Conservation (phyloP, 2,797 vertebrate genomes). For the Acipenser transmontanus region DNA sequence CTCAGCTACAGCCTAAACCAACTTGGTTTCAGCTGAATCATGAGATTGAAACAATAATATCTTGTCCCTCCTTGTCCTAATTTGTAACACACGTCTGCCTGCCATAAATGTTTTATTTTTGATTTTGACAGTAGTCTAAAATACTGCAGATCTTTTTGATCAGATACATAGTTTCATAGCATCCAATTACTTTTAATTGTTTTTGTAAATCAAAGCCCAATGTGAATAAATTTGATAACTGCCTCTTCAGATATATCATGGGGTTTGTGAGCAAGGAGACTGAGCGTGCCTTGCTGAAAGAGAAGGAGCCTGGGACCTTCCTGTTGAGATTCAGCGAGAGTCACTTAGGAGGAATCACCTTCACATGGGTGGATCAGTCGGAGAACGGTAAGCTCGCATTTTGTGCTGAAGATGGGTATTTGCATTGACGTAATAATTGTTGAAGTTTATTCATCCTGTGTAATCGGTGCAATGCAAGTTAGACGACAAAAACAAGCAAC, state of each 20-base stretch:
- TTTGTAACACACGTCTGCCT: too few species aligned
- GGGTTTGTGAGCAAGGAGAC: slow-evolving; percentile 95
- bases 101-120: too few species aligned
- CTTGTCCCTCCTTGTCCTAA: too few species aligned
- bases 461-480: too few species aligned
- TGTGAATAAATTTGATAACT: slow-evolving; percentile 1
- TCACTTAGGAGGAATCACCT: slow-evolving; percentile 92
- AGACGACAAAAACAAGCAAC: too few species aligned
- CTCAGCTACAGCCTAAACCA: too few species aligned
- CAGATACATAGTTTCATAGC: too few species aligned
- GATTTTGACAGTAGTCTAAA: too few species aligned
- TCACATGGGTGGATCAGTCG: slow-evolving; percentile 88
- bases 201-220: not conserved
- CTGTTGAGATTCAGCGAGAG: slow-evolving; percentile 92
- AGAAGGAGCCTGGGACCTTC: slow-evolving; percentile 84
- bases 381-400: slow-evolving; percentile 66
- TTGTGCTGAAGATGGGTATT: not conserved
- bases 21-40: too few species aligned
- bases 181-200: not conserved
- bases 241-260: slow-evolving; percentile 76
- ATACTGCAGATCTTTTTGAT: too few species aligned
- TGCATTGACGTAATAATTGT: slow-evolving; percentile 2
- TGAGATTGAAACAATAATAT: too few species aligned
- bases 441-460: not conserved
- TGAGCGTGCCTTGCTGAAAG: slow-evolving; percentile 82